Evolutionary conservation across 2,797 vertebrate genomes (phyloP), one percentile per base, ranked within the genome.

Genomic region (Balearica regulorum): DNA sequence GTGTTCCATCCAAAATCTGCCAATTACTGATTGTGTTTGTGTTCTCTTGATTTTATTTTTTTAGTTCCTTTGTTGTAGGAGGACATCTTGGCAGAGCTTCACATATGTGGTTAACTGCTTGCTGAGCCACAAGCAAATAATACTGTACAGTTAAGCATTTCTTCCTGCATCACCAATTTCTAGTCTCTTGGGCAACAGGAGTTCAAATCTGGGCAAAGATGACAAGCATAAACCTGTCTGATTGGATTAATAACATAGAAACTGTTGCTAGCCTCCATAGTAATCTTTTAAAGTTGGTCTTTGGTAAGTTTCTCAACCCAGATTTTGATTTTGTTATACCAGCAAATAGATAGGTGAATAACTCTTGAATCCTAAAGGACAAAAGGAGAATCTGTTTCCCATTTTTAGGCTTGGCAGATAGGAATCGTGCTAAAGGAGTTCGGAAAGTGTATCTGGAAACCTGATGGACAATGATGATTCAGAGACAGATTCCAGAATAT

Each of bases 1-100:
- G 12, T 22, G 29, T 80, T 96, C 72, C 87, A 68, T 96, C 88
- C 69, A 93, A 88, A 95, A 93, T 89, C 68, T 87, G 41, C 85
- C 84, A 95, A 62, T 91, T 96, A 49, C 90, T 95, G 79, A 96
- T 82, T 94, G 31, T 94, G 51, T 86, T 87, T 96, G 68, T 84
- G 57, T 92, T 88, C 68, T 72, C 18, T 39, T 62, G 35, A 35
- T 61, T 44, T 31, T 28, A 53, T n/a, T 46, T 81, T 29, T 8
- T n/a, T 77, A 96, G 65, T 94, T 97, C 88, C 55, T 97, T 97
- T 97, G 82, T 96, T 94, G 91, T 91, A 88, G 91, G 91, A 97
- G 94, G 79, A 89, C 87, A 92, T 94, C 72, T 84, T 92, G 79
- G 90, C 85, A 95, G 71, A 92, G 71, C 89, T 81, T 93, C 77